These are phyloP conservation scores for Julus scanicus DNA, from an alignment of 2,888 invertebrate genomes.

Conservation along the genomic window DNA sequence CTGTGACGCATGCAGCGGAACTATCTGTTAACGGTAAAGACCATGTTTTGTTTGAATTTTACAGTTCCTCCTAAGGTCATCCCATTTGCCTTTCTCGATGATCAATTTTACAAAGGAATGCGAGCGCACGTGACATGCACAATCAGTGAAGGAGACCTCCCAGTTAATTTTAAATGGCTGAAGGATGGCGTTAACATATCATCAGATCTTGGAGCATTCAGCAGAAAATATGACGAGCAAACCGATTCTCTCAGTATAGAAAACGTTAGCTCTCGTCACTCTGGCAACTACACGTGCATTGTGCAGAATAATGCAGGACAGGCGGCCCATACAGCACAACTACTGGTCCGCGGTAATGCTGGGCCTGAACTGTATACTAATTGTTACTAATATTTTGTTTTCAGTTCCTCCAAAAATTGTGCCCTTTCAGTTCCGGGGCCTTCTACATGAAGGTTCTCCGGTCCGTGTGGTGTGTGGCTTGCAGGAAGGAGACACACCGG, in stretches of 20 bases:
- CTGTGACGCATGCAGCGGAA: conserved; percentile 46
- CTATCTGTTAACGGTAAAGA: conserved; percentile 56
- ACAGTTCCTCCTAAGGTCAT: conserved; percentile 56
- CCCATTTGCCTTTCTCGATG: conserved; percentile 57
- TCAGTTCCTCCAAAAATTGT: conserved; percentile 83
- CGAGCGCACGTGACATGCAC: conserved; percentile 55
- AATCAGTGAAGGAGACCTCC: conserved; percentile 62
- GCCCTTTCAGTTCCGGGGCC: conserved; percentile 70
- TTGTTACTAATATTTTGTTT: conserved; percentile 7
- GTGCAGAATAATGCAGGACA: conserved; percentile 53
- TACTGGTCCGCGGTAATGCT: conserved; percentile 61
- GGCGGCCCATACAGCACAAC: conserved; percentile 52
- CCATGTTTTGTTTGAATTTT: conserved; percentile 54
- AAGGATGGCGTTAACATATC: conserved; percentile 64
- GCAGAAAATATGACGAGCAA: conserved; percentile 59
- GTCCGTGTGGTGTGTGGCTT: conserved; percentile 60
- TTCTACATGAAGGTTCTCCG: conserved; percentile 59
- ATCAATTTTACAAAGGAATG: conserved; percentile 58
- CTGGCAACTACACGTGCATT: conserved; percentile 57
- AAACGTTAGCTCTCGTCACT: conserved; percentile 55
- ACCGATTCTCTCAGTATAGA: conserved; percentile 56
- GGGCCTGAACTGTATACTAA: conserved; percentile 51
- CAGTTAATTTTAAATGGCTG: conserved; percentile 64
- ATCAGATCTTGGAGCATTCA: conserved; percentile 59
- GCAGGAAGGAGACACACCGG: conserved; percentile 64